Conservation (phyloP, 2,797 vertebrate species). For the Gila robusta region DNA sequence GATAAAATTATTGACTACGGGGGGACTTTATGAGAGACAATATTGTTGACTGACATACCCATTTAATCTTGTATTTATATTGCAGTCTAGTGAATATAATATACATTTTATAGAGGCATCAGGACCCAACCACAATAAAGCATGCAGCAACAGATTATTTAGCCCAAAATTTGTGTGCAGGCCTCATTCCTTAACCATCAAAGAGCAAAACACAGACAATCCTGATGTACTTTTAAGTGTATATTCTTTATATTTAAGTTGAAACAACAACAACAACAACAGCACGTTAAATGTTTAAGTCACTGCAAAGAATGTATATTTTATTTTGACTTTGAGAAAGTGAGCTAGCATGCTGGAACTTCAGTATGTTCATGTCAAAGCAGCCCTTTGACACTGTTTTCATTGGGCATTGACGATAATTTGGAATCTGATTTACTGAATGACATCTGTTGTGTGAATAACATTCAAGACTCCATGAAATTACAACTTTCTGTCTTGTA, state of each 20-base stretch:
- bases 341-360: background rate
- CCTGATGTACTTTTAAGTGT: background rate
- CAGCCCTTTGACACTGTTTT: background rate
- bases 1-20: background rate
- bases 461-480: background rate
- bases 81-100: background rate
- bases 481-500: no score
- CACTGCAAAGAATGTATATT: no score
- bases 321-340: background rate
- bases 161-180: background rate
- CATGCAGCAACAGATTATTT: background rate
- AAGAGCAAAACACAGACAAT: background rate
- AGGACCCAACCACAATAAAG: background rate
- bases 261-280: background rate
- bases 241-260: background rate
- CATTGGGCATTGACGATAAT: background rate
- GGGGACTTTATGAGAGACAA: background rate
- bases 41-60: background rate
- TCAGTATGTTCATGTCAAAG: background rate
- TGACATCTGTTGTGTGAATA: constrained; percentile 2
- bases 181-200: constrained; percentile 1
- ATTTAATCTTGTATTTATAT: background rate
- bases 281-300: background rate
- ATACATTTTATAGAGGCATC: background rate
- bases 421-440: constrained; percentile 10